Evolutionary conservation across 2,888 invertebrate species (phyloP), one percentile per base, ranked within the genome.

Genomic region (Abrostola triplasia): DNA sequence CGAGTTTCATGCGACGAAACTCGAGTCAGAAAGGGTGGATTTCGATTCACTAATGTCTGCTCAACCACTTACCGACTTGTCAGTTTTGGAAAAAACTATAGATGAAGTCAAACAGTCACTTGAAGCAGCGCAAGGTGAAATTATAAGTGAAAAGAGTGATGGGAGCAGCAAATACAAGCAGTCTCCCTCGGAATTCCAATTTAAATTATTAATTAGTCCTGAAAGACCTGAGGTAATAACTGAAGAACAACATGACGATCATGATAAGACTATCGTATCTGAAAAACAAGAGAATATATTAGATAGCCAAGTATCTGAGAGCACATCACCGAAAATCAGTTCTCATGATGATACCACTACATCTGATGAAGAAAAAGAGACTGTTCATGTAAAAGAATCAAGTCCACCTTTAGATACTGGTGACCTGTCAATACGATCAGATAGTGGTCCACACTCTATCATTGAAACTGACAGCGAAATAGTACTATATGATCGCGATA

Each of bases 111-210:
- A 97, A 82, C 96, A 97, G 82, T 96, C 96, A 24, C 88, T 97
- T 65, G 96, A 97, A 89, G 96, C 96, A 50, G 96, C 96, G 0
- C 96, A 96, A 87, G 96, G 95, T 76, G 96, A 96, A 89, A 95
- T 97, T 6, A 96, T 96, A 60, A 96, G 96, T 81, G 95, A 95
- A 70, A 95, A 95, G 85, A 95, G 90, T 79, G 96, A 96, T 73
- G 95, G 96, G 8, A 96, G 95, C 71, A 95, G 95, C 55, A 96
- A 96, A 83, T 96, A 96, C 74, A 96, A 97, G 79, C 96, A 97
- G 76, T 96, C 97, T 0, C 96, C 97, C 5, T 96, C 96, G 1
- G 97, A 97, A 85, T 97, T 97, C 81, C 96, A 97, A 82, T 96
- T 97, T 60, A 96, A 96, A 87, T 88, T 96, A 35, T 86, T 96